Evolutionary conservation across 1,140 invertebrate species (phyloP), one percentile per base, ranked within the genome.

Genomic region (Eurosta solidaginis): DNA sequence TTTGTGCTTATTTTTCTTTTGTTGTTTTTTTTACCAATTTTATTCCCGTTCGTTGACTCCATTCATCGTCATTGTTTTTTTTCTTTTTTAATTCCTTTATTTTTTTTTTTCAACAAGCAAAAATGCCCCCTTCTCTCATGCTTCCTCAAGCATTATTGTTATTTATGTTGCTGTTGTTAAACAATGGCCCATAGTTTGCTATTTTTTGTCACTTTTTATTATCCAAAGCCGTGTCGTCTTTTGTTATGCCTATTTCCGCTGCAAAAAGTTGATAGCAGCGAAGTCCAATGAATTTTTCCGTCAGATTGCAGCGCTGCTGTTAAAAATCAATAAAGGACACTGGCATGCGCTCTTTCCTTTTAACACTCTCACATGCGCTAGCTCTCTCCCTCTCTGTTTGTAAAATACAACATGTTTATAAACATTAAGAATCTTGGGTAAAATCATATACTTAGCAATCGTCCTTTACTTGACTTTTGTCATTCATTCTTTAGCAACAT

Each of bases 271-370:
- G 4, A n/a, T 36, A 12, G 54, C 54, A n/a, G 54, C 33, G 54
- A 33, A 9, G 54, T 63, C 29, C 29, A 63, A 27, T 63, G 54
- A 17, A 40, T 36, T n/a, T n/a, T n/a, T 27, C 29, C 22, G 54
- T 3, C 17, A 17, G 29, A 2, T n/a, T 9, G 20, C 54, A 5
- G 29, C 29, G 54, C 54, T 40, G 54, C 33, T 63, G 54, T 63
- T 63, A 63, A 40, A 68, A 68, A 68, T 68, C 59, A 33, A 68
- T 68, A 68, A 68, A 68, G 59, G 59, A 68, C 59, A 42, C 22
- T 68, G 33, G 29, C 54, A 36, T 59, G 33, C 17, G 25, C 2
- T 52, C 49, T 52, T 10, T 52, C n/a, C 33, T 52, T 47, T 47
- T 47, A 47, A 5, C 6, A 52, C n/a, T 10, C 47, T 59, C 52